Evolutionary conservation across 2,113 vertebrate genomes (phyloP).

Genomic region (Rhinopomastus cyanomelas): DNA sequence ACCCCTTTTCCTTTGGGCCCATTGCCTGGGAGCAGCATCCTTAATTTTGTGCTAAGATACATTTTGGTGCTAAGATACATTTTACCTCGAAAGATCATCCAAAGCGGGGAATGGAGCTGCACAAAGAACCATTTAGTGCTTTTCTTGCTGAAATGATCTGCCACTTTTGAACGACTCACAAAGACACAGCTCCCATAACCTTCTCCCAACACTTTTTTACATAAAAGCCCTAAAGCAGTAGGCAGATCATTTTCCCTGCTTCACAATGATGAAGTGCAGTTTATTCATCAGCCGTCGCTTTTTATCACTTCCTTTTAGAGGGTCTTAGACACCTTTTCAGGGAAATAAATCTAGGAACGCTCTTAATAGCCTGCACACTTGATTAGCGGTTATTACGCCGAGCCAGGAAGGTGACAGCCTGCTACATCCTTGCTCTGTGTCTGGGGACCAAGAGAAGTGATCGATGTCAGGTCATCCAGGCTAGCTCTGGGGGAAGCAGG

Average conservation of each 20-base stretch:
- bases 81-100: too few relatives aligned
- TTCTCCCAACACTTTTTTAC: background rate
- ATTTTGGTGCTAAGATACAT: too few relatives aligned
- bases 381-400: background rate
- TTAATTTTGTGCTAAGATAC: background rate
- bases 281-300: background rate
- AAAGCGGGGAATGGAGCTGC: background rate
- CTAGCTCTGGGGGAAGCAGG: background rate
- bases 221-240: background rate
- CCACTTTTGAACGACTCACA: background rate
- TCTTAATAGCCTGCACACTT: background rate
- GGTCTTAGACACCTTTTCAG: background rate
- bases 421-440: background rate
- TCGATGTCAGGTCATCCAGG: background rate
- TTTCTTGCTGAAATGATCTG: background rate
- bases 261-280: background rate
- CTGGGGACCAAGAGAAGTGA: background rate
- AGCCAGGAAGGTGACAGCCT: background rate
- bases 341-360: background rate
- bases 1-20: background rate
- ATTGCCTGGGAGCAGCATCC: background rate
- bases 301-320: background rate
- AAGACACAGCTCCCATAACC: background rate
- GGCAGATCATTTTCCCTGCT: background rate
- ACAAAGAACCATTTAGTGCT: background rate